Evolutionary conservation across 2,113 vertebrate species (phyloP).

Genomic region (Tragulus kanchil): DNA sequence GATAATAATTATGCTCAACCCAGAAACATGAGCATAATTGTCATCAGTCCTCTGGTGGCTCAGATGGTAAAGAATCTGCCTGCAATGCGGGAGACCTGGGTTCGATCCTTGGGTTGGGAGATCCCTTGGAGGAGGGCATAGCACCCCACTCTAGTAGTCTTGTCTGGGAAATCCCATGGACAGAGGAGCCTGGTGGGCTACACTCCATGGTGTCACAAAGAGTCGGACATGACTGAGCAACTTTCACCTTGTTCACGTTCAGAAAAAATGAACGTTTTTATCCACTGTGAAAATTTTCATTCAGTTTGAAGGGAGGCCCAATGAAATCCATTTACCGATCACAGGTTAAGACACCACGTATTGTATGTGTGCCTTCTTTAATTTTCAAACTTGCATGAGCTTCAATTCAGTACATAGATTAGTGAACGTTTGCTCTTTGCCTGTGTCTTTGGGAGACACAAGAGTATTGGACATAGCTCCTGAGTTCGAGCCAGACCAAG

Average conservation of each 20-base stretch:
- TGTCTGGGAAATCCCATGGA: not conserved
- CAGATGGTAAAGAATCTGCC: not conserved
- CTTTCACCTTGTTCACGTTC: not conserved
- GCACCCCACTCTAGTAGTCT: not conserved
- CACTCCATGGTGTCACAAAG: not conserved
- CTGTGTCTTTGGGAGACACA: not conserved
- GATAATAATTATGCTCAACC: not conserved
- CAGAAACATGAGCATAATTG: conserved; percentile 19
- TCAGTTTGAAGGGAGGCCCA: conserved; percentile 5
- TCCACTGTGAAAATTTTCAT: not conserved
- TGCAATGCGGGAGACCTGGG: not conserved
- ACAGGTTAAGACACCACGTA: not conserved
- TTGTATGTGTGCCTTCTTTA: conserved; percentile 12
- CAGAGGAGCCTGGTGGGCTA: not conserved
- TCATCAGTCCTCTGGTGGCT: not conserved
- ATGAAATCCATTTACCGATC: not conserved
- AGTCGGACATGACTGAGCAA: not conserved
- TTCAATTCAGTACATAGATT: not conserved
- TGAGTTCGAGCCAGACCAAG: not conserved
- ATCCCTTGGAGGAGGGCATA: not conserved
- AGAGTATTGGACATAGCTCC: not conserved
- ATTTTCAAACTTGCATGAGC: not conserved
- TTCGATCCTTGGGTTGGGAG: not conserved
- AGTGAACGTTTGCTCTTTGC: conserved; percentile 2
- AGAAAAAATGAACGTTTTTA: not conserved